Base-by-base conservation (phyloP, 2,888 invertebrate species). In the Aradus depressus region DNA sequence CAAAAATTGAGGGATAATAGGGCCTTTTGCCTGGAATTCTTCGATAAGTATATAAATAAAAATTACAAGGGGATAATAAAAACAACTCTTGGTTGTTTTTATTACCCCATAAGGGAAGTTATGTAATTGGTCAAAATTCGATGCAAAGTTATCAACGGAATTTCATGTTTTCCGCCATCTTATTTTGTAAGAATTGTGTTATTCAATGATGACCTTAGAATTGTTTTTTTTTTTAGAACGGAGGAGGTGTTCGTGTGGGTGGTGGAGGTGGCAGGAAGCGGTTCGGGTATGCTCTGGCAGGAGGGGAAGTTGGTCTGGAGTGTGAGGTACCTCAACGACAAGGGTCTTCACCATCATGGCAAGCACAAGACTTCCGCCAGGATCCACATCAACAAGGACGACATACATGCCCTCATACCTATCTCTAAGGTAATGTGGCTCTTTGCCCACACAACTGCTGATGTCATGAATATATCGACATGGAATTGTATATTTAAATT, bases 181-280 rank as follows among this genome's bases (percentile, higher is more conserved):
- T 8, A 16, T 22, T 23, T 35, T 21, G 25, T 23, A 19, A 8
- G 25, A n/a, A n/a, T n/a, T 19, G 12, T 21, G n/a, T 21, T 21
- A 19, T 5, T n/a, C 12, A 21, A 12, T 12, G 8, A 21, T 42
- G 8, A 12, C 22, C 22, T 16, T 21, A 23, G 8, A 42, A 23
- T 34, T 38, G 35, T 44, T 10, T 21, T 32, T 41, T 26, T 44
- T 50, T 58, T 41, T 60, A 72, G 74, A 52, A 66, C 68, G 44
- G 83, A 87, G 64, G 92, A 93, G 69, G 80, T 93, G 48, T 83
- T 93, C 65, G 84, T 88, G 19, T 93, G 91, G 90, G 71, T 92
- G 58, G 76, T 93, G 58, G 91, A 93, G 71, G 89, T 93, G 4
- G 76, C 54, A 12, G 57, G 53, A n/a, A 54, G 54, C 16, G 54